Evolutionary conservation across 2,113 vertebrate species (phyloP).

Genomic region (Panurus biarmicus): DNA sequence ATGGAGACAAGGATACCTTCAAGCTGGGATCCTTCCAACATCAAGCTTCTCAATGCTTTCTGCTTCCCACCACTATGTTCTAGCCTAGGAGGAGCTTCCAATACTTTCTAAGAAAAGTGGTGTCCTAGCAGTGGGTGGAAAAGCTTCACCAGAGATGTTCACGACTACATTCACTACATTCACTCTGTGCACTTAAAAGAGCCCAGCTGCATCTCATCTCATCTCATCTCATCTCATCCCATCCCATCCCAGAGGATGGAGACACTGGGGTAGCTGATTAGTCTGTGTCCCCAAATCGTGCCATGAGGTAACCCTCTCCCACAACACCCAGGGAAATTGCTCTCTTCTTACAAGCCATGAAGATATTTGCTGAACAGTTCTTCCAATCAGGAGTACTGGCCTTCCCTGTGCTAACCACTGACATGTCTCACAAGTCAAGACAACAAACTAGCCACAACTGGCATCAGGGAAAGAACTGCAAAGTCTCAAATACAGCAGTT

Average conservation of each 20-base stretch:
- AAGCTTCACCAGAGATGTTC: not conserved
- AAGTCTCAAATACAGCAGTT: not conserved
- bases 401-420: not conserved
- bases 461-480: not conserved
- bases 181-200: not conserved
- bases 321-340: not conserved
- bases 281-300: not conserved
- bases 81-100: not conserved
- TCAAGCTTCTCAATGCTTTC: not conserved
- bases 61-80: not conserved
- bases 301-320: not conserved
- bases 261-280: not conserved
- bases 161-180: not conserved
- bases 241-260: not conserved
- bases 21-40: not conserved
- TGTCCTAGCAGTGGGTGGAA: not conserved
- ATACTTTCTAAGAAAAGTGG: not conserved
- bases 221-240: no score
- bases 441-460: not conserved
- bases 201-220: not conserved
- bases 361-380: not conserved
- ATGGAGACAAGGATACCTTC: not conserved
- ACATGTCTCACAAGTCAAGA: fast-evolving
- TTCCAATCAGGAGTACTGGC: fast-evolving
- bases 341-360: not conserved